Evolutionary conservation across 2,113 vertebrate species (phyloP).

Genomic region (Egretta garzetta): DNA sequence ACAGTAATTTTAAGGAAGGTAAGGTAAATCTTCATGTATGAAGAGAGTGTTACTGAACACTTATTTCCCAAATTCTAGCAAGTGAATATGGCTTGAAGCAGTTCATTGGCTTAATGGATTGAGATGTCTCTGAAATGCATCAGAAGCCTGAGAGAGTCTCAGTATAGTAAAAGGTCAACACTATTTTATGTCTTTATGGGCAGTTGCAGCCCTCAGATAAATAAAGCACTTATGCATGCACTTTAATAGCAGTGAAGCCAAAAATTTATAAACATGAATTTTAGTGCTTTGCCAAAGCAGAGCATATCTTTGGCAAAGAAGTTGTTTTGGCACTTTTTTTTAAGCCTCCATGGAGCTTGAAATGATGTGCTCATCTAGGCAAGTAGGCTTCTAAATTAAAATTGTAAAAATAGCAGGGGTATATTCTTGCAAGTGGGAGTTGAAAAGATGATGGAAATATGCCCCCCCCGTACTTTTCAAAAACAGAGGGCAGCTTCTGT

Average conservation of each 20-base stretch:
- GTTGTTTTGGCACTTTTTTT: background rate
- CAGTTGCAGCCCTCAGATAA: background rate
- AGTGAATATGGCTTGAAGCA: background rate
- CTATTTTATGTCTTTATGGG: background rate
- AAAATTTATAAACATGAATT: background rate
- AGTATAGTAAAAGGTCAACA: background rate
- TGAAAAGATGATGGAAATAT: background rate
- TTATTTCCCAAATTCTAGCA: background rate
- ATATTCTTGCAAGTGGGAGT: background rate
- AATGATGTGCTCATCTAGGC: background rate
- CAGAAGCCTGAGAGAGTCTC: background rate
- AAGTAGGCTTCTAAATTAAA: background rate
- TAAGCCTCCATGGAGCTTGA: background rate
- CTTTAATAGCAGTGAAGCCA: background rate
- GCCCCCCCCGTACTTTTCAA: fast-evolving
- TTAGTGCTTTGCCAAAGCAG: background rate
- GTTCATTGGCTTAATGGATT: background rate
- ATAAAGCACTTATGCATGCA: background rate
- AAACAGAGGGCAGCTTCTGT: background rate
- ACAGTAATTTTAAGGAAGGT: background rate
- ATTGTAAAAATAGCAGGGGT: background rate
- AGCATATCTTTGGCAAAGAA: background rate
- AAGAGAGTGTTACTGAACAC: background rate
- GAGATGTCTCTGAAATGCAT: background rate
- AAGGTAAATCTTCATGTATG: background rate